Evolutionary conservation across 30 jellyfish, hydroid and myxozoan genomes (phyloP).

Genomic region (Mastigias papua): DNA sequence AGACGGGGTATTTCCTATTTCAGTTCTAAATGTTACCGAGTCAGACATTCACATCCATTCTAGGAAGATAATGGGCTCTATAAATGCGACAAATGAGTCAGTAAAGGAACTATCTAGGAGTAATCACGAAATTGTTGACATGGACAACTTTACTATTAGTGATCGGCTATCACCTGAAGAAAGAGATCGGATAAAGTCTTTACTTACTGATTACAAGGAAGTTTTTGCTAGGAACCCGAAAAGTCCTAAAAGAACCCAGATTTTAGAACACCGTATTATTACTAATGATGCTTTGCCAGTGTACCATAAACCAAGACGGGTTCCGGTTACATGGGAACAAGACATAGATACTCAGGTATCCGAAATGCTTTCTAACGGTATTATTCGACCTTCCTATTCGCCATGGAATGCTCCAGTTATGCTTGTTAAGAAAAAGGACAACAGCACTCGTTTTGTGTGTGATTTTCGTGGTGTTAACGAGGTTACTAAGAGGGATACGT

Average conservation of each 20-base stretch:
- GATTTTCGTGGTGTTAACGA: too few relatives aligned
- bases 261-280: too few relatives aligned
- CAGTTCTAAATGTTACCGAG: slow-evolving; percentile 44
- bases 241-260: slow-evolving; percentile 21
- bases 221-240: slow-evolving; percentile 37
- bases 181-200: slow-evolving; percentile 25
- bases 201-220: slow-evolving; percentile 47
- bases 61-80: slow-evolving; percentile 49
- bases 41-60: slow-evolving; percentile 46
- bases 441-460: too few relatives aligned
- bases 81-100: slow-evolving; percentile 33
- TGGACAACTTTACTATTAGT: slow-evolving; percentile 28
- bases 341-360: too few relatives aligned
- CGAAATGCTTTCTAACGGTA: too few relatives aligned
- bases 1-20: slow-evolving; percentile 36
- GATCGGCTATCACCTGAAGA: slow-evolving; percentile 40
- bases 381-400: too few relatives aligned
- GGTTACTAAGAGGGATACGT: too few relatives aligned
- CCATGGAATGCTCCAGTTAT: too few relatives aligned
- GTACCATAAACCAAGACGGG: too few relatives aligned
- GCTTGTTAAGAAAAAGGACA: too few relatives aligned
- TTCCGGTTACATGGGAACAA: too few relatives aligned
- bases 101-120: not conserved
- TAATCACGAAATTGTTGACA: not conserved
- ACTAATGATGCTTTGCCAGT: too few relatives aligned